These are phyloP conservation scores for Epinotia bilunana DNA, from an alignment of 2,888 invertebrate genomes.

Conservation along the genomic window DNA sequence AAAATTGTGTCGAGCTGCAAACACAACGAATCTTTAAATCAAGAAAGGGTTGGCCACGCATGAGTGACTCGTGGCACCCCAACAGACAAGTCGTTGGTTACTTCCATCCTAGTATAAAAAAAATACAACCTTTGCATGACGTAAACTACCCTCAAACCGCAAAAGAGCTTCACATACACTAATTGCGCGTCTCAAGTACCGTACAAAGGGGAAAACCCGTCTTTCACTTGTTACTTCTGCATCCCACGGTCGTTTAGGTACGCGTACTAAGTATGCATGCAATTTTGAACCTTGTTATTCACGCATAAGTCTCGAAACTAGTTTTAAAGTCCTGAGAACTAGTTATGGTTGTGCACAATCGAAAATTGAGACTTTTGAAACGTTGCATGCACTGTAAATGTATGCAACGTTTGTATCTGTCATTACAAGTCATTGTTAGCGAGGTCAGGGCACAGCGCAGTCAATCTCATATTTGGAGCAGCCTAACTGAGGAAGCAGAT, in stretches of 20 bases:
- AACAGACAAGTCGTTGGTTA: too few relatives aligned
- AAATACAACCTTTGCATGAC: neutral
- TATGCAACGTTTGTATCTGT: neutral
- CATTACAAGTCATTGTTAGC: too few relatives aligned
- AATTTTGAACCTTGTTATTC: neutral
- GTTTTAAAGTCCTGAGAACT: neutral
- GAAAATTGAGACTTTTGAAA: neutral
- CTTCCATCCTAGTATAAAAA: too few relatives aligned
- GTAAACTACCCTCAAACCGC: neutral
- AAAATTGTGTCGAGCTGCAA: too few relatives aligned
- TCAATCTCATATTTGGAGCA: too few relatives aligned
- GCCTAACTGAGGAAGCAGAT: too few relatives aligned
- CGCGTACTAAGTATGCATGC: neutral
- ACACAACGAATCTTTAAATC: too few relatives aligned
- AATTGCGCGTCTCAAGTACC: constrained; percentile 4
- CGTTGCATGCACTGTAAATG: neutral
- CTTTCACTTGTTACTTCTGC: constrained; percentile 1
- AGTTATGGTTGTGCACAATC: neutral
- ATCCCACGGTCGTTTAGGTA: neutral
- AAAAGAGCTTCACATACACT: neutral
- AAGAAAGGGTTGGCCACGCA: too few relatives aligned
- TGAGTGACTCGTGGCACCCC: too few relatives aligned
- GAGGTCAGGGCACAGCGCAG: too few relatives aligned
- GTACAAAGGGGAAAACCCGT: neutral
- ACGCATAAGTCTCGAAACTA: neutral